Conservation (phyloP, 2,113 vertebrate genomes). For the Rana temporaria region DNA sequence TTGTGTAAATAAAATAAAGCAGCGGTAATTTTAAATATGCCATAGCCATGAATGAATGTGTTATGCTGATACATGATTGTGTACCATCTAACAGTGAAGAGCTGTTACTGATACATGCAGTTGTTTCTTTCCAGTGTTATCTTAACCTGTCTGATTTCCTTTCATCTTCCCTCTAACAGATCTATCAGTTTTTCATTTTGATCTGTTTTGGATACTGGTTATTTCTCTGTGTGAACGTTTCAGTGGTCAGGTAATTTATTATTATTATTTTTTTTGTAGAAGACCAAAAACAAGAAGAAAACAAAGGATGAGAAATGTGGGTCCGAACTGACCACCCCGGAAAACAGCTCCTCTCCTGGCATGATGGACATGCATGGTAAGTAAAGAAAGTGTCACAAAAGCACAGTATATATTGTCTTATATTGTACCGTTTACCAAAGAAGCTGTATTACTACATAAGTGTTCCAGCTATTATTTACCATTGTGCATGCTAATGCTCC, state of each 20-base stretch:
- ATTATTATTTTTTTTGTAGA: constrained; percentile 72
- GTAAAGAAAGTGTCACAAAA: constrained; percentile 54
- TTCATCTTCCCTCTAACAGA: not conserved
- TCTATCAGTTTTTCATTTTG: not conserved
- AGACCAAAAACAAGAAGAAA: constrained; percentile 96
- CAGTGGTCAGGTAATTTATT: not conserved
- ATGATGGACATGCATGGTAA: constrained; percentile 98
- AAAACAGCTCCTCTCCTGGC: constrained; percentile 96
- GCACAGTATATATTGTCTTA: too few species aligned
- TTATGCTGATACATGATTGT: too few species aligned
- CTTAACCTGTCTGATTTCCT: not conserved
- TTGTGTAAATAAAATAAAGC: too few species aligned
- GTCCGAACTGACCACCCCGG: constrained; percentile 93
- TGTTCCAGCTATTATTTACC: too few species aligned
- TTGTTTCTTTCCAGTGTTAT: too few species aligned
- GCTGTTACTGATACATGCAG: too few species aligned
- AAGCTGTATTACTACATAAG: too few species aligned
- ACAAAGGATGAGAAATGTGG: constrained; percentile 95
- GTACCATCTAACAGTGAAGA: too few species aligned
- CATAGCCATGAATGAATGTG: too few species aligned
- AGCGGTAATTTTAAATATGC: too few species aligned
- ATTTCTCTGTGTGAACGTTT: not conserved
- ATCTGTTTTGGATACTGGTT: not conserved
- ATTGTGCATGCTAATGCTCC: too few species aligned
- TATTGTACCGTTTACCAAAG: too few species aligned